These are phyloP conservation scores for Odocoileus virginianus DNA, from an alignment of 2,113 vertebrate genomes.

Conservation along the genomic window DNA sequence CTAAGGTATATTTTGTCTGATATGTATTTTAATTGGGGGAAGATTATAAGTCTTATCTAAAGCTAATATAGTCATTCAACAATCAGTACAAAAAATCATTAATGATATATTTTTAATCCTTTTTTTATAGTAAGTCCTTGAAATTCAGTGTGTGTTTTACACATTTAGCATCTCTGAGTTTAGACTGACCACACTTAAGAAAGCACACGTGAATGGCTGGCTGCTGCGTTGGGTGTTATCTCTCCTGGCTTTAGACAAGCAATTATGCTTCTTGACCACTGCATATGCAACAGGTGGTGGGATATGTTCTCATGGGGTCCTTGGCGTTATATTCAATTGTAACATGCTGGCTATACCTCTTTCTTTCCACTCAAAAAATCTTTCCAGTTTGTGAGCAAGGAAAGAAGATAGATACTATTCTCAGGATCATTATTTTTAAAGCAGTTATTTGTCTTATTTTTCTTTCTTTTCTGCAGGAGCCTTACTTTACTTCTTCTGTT, in stretches of 20 bases:
- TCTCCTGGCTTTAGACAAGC: neutral
- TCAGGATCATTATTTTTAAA: neutral
- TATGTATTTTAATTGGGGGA: neutral
- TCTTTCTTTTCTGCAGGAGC: neutral
- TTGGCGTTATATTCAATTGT: neutral
- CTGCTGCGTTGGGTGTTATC: neutral
- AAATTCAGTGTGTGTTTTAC: neutral
- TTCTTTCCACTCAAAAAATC: neutral
- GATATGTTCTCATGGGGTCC: neutral
- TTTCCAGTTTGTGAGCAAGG: neutral
- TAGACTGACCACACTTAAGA: neutral
- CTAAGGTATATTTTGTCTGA: neutral
- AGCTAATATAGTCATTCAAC: neutral
- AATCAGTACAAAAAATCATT: neutral
- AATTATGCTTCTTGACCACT: neutral
- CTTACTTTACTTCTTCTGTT: neutral
- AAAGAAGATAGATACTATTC: neutral
- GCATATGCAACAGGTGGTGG: neutral
- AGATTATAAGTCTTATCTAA: neutral
- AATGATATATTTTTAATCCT: neutral
- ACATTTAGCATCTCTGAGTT: neutral
- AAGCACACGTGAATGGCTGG: neutral
- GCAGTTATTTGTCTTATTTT: neutral
- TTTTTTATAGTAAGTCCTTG: neutral
- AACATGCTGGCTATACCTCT: neutral